Conservation (phyloP, 2,113 vertebrate genomes). For the Motacilla alba region DNA sequence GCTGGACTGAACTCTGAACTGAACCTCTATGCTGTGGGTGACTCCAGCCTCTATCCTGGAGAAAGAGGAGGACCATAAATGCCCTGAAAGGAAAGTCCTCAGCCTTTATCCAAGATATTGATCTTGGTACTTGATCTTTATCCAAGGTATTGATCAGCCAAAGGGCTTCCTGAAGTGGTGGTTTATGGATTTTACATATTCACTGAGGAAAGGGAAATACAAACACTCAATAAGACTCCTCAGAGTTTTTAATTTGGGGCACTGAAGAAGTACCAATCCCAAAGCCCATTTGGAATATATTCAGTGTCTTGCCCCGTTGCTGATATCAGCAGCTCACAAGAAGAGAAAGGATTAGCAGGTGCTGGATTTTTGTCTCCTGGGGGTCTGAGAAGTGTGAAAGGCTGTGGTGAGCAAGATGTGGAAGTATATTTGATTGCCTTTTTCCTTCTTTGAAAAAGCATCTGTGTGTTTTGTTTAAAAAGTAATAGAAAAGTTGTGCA, state of each 20-base stretch:
- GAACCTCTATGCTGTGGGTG: rapidly evolving
- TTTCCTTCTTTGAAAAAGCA: background rate
- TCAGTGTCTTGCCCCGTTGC: rapidly evolving
- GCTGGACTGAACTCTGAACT: background rate
- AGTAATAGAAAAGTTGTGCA: background rate
- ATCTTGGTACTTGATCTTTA: background rate
- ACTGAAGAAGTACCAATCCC: background rate
- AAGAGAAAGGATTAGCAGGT: background rate
- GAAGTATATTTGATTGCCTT: background rate
- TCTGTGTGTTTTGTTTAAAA: background rate
- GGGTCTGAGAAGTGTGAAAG: background rate
- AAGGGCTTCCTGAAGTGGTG: background rate
- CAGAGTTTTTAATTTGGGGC: background rate
- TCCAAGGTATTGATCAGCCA: background rate
- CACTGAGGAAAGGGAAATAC: background rate
- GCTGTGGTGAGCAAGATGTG: background rate
- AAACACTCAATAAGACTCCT: background rate
- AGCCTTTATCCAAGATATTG: background rate
- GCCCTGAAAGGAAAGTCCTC: background rate
- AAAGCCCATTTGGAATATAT: background rate
- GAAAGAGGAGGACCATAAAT: background rate
- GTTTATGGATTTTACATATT: background rate
- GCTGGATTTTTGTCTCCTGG: background rate
- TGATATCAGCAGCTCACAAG: background rate
- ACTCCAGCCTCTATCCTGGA: background rate